Evolutionary conservation across 2,113 vertebrate species (phyloP).

Genomic region (Phyllostomus hastatus): DNA sequence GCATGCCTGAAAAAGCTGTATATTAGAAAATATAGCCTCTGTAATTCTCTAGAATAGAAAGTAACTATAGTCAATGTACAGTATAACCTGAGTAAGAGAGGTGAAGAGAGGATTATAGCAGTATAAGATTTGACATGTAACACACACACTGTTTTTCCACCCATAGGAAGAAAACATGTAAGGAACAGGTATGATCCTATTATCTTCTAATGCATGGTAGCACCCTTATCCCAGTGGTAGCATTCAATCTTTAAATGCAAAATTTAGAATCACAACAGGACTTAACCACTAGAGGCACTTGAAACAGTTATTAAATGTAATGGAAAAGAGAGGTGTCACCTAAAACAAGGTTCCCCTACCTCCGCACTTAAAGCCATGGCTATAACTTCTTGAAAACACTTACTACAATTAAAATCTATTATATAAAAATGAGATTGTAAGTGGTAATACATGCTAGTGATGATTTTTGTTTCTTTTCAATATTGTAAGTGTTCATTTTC

Average conservation of each 20-base stretch:
- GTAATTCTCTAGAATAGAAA: not conserved
- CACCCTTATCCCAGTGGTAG: not conserved
- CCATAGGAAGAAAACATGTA: not conserved
- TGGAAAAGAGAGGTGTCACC: not conserved
- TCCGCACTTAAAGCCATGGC: not conserved
- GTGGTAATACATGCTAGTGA: not conserved
- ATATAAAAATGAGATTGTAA: not conserved
- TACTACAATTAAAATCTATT: not conserved
- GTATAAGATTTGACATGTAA: not conserved
- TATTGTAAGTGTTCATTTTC: not conserved
- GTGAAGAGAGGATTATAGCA: not conserved
- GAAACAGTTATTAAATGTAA: constrained; percentile 56
- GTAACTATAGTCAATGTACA: not conserved
- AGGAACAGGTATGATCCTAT: not conserved
- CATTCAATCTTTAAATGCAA: not conserved
- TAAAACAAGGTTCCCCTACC: not conserved
- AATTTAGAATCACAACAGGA: constrained; percentile 51
- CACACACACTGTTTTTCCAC: not conserved
- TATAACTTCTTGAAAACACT: not conserved
- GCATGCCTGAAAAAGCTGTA: not conserved
- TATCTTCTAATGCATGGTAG: not conserved
- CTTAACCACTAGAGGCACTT: constrained; percentile 77
- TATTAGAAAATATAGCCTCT: not conserved
- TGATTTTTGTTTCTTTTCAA: not conserved
- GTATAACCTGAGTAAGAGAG: not conserved